Conservation (phyloP, 2,113 vertebrate genomes). For the Aplodontia rufa region DNA sequence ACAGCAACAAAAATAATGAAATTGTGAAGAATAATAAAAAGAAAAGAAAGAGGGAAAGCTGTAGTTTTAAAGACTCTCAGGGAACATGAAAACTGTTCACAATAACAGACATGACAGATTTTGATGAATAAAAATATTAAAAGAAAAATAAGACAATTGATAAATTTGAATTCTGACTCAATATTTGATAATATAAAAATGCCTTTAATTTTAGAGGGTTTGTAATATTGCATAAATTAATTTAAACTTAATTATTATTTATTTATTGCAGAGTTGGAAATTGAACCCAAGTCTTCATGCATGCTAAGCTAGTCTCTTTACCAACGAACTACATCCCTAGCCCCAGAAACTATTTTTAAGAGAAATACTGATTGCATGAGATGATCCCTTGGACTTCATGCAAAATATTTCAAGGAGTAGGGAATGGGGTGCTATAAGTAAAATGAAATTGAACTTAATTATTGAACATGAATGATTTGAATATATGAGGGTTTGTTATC, state of each 20-base stretch:
- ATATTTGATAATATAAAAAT: neutral
- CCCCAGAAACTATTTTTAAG: neutral
- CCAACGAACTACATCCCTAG: neutral
- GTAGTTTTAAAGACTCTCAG: neutral
- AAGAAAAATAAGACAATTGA: neutral
- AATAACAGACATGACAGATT: neutral
- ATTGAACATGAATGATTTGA: neutral
- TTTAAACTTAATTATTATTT: too few relatives aligned
- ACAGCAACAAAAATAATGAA: neutral
- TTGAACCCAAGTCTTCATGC: too few relatives aligned
- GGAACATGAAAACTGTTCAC: neutral
- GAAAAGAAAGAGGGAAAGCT: neutral
- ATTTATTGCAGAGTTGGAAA: too few relatives aligned
- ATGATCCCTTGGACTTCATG: neutral
- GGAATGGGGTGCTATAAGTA: neutral
- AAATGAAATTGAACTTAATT: neutral
- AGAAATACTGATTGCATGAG: neutral
- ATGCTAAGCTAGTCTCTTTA: too few relatives aligned
- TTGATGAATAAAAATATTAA: neutral
- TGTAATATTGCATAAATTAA: neutral
- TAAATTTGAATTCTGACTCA: neutral
- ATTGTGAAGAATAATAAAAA: neutral
- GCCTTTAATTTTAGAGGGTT: neutral
- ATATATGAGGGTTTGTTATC: neutral
- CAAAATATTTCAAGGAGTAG: neutral